Evolutionary conservation across 2,113 vertebrate species (phyloP).

Genomic region (Leucopsar rothschildi): DNA sequence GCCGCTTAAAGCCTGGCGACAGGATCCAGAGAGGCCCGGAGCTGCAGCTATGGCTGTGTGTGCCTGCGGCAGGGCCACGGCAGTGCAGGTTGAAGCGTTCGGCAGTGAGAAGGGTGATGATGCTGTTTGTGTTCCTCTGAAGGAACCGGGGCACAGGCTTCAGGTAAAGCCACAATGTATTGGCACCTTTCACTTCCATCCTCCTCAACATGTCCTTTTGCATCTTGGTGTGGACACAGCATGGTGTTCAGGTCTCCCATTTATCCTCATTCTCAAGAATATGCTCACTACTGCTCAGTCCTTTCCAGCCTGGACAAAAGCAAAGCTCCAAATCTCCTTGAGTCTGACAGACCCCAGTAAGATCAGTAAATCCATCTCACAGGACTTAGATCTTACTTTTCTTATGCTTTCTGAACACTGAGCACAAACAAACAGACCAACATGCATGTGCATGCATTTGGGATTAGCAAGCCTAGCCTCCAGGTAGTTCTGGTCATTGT

Average conservation of each 20-base stretch:
- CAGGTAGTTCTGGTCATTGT: background rate
- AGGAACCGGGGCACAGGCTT: background rate
- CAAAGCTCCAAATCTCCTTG: background rate
- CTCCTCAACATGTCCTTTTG: background rate
- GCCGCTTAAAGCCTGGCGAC: background rate
- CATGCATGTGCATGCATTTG: background rate
- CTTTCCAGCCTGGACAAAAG: background rate
- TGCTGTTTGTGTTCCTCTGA: background rate
- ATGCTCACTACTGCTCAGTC: background rate
- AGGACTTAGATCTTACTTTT: background rate
- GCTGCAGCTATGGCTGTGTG: background rate
- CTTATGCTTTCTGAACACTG: background rate
- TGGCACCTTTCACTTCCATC: background rate
- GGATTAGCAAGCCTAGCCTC: background rate
- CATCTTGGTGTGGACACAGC: background rate
- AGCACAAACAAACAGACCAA: background rate
- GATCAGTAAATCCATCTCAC: background rate
- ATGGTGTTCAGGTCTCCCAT: background rate
- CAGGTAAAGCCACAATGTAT: background rate
- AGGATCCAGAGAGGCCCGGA: background rate
- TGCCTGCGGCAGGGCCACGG: background rate
- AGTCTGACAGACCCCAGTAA: background rate
- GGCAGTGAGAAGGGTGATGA: background rate
- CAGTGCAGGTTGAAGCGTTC: rapidly evolving
- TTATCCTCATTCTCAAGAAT: background rate